These are phyloP conservation scores for Pipistrellus nathusii DNA, from an alignment of 2,797 vertebrate species.

Conservation along the genomic window DNA sequence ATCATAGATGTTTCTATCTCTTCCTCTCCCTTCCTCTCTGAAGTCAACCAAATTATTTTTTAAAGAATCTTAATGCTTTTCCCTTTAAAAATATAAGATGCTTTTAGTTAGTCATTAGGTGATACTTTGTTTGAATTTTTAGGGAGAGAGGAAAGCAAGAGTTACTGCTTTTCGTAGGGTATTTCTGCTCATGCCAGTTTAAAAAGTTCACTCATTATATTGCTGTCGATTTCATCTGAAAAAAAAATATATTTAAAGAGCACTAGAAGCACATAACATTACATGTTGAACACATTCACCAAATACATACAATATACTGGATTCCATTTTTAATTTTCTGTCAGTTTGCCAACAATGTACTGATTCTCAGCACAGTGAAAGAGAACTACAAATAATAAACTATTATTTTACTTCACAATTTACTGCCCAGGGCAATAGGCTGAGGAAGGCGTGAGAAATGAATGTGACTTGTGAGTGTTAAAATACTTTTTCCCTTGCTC, in stretches of 20 bases:
- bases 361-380: slow-evolving; percentile 63
- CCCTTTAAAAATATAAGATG: slow-evolving; percentile 12
- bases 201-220: slow-evolving; percentile 46
- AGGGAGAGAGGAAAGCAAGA: background rate
- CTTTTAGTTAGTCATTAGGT: slow-evolving; percentile 15
- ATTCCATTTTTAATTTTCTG: slow-evolving; percentile 65
- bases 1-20: background rate
- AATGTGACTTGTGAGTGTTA: slow-evolving; percentile 57
- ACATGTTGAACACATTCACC: background rate
- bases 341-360: slow-evolving; percentile 57
- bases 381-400: slow-evolving; percentile 74
- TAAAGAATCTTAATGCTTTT: slow-evolving; percentile 33
- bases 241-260: slow-evolving; percentile 2
- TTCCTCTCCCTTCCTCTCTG: background rate
- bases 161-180: slow-evolving; percentile 20
- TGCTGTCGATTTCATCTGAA: slow-evolving; percentile 36
- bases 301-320: slow-evolving; percentile 18
- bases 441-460: slow-evolving; percentile 67
- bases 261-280: slow-evolving; percentile 14
- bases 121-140: slow-evolving; percentile 45
- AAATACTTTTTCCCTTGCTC: slow-evolving; percentile 3
- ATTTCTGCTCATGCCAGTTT: slow-evolving; percentile 44
- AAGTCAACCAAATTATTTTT: no score
- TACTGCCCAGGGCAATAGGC: slow-evolving; percentile 50
- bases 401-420: slow-evolving; percentile 62